phyloP scores from a whole-genome alignment of 2,113 vertebrate genomes.

The Collichthys lucidus region DNA sequence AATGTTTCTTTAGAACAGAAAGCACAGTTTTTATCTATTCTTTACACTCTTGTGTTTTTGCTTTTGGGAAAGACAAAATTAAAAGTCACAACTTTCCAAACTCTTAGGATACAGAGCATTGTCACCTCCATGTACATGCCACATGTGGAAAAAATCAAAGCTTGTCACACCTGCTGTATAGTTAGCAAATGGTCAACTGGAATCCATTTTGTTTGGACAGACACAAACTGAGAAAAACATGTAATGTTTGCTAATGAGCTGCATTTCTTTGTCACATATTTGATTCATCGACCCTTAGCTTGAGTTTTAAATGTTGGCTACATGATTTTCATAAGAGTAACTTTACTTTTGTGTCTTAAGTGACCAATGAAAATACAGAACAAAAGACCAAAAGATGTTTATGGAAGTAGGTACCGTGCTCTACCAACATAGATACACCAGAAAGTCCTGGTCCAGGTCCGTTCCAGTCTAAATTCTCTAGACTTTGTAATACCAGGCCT shows the following conservation, averaged over 20 bases:
- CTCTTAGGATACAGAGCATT: neutral
- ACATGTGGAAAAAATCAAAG: neutral
- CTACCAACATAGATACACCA: neutral
- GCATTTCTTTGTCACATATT: neutral
- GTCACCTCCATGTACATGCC: too few species aligned
- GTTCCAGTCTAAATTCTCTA: neutral
- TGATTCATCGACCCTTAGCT: neutral
- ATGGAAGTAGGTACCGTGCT: neutral
- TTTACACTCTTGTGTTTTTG: neutral
- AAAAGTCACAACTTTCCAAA: neutral
- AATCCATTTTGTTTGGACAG: constrained; percentile 24
- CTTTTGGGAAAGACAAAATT: neutral
- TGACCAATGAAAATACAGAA: neutral
- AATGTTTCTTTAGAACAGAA: neutral
- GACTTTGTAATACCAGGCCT: neutral
- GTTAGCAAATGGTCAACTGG: neutral
- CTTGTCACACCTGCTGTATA: neutral
- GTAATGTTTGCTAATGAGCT: neutral
- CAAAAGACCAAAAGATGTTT: neutral
- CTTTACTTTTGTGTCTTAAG: neutral
- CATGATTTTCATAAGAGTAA: neutral
- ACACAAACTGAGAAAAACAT: neutral
- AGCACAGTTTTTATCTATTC: neutral
- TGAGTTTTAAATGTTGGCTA: neutral
- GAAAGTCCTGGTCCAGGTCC: neutral